Base-by-base conservation (phyloP, 2,797 vertebrate species). In the Poeciliopsis gracilis region DNA sequence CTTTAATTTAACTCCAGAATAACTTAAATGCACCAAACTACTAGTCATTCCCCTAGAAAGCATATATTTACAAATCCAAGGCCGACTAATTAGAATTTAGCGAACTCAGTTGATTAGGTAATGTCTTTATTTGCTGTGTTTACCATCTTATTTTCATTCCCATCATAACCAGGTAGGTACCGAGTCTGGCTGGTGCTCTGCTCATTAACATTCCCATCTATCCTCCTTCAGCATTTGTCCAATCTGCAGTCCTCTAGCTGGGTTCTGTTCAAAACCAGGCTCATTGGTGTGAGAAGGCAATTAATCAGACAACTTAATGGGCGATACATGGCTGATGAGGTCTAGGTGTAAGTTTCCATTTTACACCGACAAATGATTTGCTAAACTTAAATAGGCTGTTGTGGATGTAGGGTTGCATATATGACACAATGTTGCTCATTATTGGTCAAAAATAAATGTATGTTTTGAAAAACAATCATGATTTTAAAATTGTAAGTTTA, bases 301-400 rank as follows among this genome's bases (percentile, higher is more conserved):
- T 93, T 93, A 92, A 92, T 91, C 90, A 92, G 45, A 79, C 72
- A 16, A 70, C 77, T 83, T 92, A 90, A 90, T 82, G 86, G 78
- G 76, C 2, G 15, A 81, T 82, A 91, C 81, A 84, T 76, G 80
- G 79, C 71, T 66, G 78, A 87, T 83, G 83, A 86, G 87, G 83
- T 85, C 82, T 80, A 88, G 81, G 77, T 86, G 85, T 81, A 84
- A 80, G 84, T 84, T 74, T 84, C 71, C 66, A 28, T 82, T 84
- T 88, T 84, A 75, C 51, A 75, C 70, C 1, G 67, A 82, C 78
- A 82, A 84, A 84, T 82, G 75, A 77, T 81, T 70, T 72, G 79
- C 85, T 80, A 69, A 72, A 76, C 66, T 75, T 46, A 70, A 38
- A 66, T 10, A 18, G 36, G 36, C 33, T n/a, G 20, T 15, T 16